Conservation (phyloP, 2,888 invertebrate genomes). For the Erebia epiphron region DNA sequence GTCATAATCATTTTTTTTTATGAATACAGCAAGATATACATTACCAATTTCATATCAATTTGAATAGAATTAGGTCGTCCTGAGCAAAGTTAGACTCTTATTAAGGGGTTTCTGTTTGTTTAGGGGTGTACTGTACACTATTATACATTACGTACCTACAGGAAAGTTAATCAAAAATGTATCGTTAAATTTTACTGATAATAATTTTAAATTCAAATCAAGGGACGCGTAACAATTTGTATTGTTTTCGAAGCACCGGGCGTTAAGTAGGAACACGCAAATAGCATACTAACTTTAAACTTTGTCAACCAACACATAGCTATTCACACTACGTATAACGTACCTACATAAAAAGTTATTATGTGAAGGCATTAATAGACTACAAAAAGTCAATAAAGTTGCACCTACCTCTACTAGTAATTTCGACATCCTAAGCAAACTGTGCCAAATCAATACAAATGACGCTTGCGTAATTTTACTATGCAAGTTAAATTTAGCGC, state of each 20-base stretch:
- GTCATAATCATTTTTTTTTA: too few species aligned
- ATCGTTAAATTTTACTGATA: not conserved
- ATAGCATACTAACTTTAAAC: conserved; percentile 3
- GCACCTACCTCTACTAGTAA: not conserved
- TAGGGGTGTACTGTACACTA: too few species aligned
- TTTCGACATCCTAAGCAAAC: not conserved
- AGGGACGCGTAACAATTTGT: not conserved
- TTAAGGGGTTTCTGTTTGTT: too few species aligned
- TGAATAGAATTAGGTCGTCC: too few species aligned
- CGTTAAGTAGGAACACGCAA: not conserved
- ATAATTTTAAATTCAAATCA: not conserved
- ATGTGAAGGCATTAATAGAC: not conserved
- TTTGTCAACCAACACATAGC: not conserved
- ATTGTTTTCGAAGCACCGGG: not conserved
- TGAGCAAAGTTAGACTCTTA: too few species aligned
- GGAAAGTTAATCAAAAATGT: not conserved
- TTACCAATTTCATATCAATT: too few species aligned
- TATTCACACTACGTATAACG: not conserved
- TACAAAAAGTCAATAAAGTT: not conserved
- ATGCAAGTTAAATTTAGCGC: not conserved
- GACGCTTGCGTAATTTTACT: conserved; percentile 1
- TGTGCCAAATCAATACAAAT: not conserved
- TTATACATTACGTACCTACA: too few species aligned
- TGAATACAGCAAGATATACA: too few species aligned
- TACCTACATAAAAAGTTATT: not conserved